Evolutionary conservation across 1,140 invertebrate species (phyloP).

Genomic region (Galendromus occidentalis): DNA sequence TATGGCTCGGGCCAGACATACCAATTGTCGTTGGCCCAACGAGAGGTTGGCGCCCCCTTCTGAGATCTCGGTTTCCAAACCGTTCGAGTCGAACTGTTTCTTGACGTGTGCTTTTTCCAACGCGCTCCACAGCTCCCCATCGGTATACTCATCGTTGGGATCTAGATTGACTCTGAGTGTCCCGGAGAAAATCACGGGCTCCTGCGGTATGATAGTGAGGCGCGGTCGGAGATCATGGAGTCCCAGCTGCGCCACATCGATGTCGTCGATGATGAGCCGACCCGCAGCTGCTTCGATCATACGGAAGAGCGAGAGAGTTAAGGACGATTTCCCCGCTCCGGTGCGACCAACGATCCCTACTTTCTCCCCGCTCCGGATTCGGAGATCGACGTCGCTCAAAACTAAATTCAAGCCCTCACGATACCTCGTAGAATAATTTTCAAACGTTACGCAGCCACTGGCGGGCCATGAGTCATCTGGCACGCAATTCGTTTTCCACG

Average conservation of each 20-base stretch:
- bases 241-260: slow-evolving; percentile 26
- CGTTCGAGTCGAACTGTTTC: background rate
- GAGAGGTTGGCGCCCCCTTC: slow-evolving; percentile 36
- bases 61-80: slow-evolving; percentile 22
- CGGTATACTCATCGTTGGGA: slow-evolving; percentile 24
- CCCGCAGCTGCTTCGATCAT: slow-evolving; percentile 27
- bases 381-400: slow-evolving; percentile 45
- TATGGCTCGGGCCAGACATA: background rate
- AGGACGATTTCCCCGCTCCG: slow-evolving; percentile 32
- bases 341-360: slow-evolving; percentile 35
- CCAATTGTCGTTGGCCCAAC: background rate
- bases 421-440: slow-evolving; percentile 56
- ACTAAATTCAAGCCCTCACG: slow-evolving; percentile 58
- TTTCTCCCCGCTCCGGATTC: slow-evolving; percentile 50
- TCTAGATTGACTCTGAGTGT: slow-evolving; percentile 41
- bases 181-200: slow-evolving; percentile 44
- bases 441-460: slow-evolving; percentile 49
- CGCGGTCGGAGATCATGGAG: slow-evolving; percentile 60
- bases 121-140: slow-evolving; percentile 26
- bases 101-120: slow-evolving; percentile 19
- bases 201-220: slow-evolving; percentile 61
- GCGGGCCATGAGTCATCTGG: slow-evolving; percentile 43
- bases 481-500: slow-evolving; percentile 15
- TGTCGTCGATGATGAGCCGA: slow-evolving; percentile 25
- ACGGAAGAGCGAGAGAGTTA: slow-evolving; percentile 28